Conservation (phyloP, 2,113 vertebrate genomes). For the Oceanodroma tethys region DNA sequence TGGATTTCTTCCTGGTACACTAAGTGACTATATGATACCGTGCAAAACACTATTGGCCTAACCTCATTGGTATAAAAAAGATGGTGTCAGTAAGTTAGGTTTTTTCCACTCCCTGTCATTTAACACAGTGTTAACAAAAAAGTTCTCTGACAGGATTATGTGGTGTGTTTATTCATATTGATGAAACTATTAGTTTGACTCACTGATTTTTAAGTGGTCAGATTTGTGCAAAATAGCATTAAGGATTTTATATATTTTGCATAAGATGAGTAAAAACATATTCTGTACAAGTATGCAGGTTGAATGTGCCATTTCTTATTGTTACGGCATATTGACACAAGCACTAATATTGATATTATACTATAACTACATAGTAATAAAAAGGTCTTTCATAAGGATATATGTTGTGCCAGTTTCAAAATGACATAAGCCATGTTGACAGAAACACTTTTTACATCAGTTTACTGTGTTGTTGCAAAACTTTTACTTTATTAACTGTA, state of each 20-base stretch:
- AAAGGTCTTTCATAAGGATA: background rate
- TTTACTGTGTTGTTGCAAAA: background rate
- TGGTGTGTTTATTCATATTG: background rate
- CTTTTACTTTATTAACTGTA: background rate
- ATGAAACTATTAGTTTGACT: background rate
- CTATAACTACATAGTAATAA: background rate
- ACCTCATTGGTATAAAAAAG: background rate
- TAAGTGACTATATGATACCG: background rate
- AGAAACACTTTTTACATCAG: background rate
- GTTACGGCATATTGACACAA: background rate
- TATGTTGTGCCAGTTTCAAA: background rate
- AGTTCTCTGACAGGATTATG: background rate
- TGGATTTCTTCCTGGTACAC: background rate
- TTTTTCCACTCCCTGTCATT: background rate
- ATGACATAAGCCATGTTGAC: fast-evolving
- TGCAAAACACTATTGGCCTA: background rate
- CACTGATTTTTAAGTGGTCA: background rate
- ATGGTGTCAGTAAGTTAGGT: background rate
- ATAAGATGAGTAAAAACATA: background rate
- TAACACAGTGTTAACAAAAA: background rate
- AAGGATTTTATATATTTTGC: background rate
- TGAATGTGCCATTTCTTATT: background rate
- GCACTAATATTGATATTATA: background rate
- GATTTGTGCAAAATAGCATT: background rate
- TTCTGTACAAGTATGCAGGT: background rate